Base-by-base conservation (phyloP, 2,113 vertebrate genomes). In the Sturnira hondurensis region DNA sequence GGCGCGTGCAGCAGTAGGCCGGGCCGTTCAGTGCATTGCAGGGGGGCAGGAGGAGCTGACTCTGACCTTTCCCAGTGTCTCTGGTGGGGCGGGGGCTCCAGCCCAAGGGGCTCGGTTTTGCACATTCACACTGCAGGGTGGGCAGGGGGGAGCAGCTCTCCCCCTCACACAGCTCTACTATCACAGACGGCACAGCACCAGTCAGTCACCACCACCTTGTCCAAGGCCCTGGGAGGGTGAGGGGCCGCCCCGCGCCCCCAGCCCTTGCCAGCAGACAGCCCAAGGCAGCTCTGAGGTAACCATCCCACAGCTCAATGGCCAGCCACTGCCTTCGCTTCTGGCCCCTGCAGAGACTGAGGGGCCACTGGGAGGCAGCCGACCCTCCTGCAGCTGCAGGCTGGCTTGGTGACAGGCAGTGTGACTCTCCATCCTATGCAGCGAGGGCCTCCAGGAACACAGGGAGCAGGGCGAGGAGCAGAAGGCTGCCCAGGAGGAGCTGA, bases 361-460 rank as follows among this genome's bases (percentile, higher is more conserved):
- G 52, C 58, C 83, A 15, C 54, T 11, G 4, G 43, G 33, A 17
- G 22, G 19, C 12, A 5, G 4, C 65, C 17, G 0, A 61, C 7
- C 87, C 28, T 20, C 1, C 20, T 4, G 58, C 24, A 20, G 61
- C 20, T 22, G 2, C 58, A 22, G 6, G 31, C 38, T 7, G 0
- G 58, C 24, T 47, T 1, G 4, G 16, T 45, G 76, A 31, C 65
- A 20, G 56, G 65, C 31, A 41, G 91, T 31, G 2, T 0, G 7
- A 0, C 4, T 20, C 52, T 56, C 74, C 4, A 12, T 43, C 85
- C 78, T 68, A 88, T 12, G 13, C 33, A 80, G 71, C 71, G 28
- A 96, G 91, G 41, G 91, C 96, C 98, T 99, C 99, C 41, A 98
- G 98, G 87, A 98, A 97, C 82, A 96, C 47, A 26, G 97, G 76